Evolutionary conservation across 2,888 invertebrate genomes (phyloP).

Genomic region (Eupithecia vulgata): DNA sequence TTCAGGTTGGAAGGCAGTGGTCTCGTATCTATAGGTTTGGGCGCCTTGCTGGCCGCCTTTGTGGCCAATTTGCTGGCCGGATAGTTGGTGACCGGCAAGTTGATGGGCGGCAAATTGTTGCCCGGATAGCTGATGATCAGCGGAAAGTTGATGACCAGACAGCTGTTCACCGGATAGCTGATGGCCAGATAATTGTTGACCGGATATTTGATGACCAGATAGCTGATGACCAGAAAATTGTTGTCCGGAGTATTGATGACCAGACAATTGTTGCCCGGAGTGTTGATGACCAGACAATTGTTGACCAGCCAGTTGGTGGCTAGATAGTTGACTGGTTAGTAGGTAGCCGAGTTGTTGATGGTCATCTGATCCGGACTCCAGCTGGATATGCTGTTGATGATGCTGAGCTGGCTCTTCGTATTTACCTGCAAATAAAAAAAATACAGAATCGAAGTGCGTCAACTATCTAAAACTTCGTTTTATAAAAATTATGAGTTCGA

Average conservation of each 20-base stretch:
- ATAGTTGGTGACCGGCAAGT: slow-evolving; percentile 12
- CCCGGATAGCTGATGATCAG: slow-evolving; percentile 3
- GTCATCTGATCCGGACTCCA: slow-evolving; percentile 5
- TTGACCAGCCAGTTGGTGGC: neutral
- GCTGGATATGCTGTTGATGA: slow-evolving; percentile 16
- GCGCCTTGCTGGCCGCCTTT: slow-evolving; percentile 14
- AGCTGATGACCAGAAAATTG: too few species aligned
- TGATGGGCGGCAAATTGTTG: slow-evolving; percentile 4
- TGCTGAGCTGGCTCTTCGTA: slow-evolving; percentile 43
- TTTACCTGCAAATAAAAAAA: slow-evolving; percentile 49
- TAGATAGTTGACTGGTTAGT: slow-evolving; percentile 2
- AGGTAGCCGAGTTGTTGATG: slow-evolving; percentile 6
- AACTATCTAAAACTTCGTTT: neutral
- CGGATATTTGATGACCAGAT: neutral
- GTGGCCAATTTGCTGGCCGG: slow-evolving; percentile 3
- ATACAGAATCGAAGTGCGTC: neutral
- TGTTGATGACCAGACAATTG: slow-evolving; percentile 9
- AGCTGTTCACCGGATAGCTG: neutral
- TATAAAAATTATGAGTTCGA: too few species aligned
- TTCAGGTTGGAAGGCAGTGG: slow-evolving; percentile 17
- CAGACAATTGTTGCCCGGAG: neutral
- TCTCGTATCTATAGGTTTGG: slow-evolving; percentile 18
- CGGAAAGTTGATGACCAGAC: neutral
- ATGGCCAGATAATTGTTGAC: slow-evolving; percentile 1
- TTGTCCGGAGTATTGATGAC: slow-evolving; percentile 1